phyloP scores from a whole-genome alignment of 2,797 vertebrate genomes.

The Enteromius viviparus region DNA sequence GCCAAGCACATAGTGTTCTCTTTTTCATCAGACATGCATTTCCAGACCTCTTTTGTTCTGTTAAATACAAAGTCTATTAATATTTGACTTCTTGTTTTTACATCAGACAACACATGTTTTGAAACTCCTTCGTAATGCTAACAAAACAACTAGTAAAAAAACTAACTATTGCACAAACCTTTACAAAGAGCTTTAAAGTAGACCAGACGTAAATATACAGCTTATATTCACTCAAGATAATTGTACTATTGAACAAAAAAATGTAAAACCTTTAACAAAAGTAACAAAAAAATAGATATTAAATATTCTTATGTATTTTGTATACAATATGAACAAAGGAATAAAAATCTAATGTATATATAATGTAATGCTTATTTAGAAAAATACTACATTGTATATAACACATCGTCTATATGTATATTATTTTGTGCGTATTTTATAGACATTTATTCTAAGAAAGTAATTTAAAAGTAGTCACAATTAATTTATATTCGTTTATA shows the following conservation, averaged over 20 bases:
- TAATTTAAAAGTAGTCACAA: neutral
- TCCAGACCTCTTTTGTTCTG: neutral
- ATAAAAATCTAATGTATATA: neutral
- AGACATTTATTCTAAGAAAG: neutral
- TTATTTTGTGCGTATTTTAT: too few relatives aligned
- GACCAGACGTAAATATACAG: neutral
- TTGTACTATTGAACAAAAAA: neutral
- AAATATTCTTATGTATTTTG: neutral
- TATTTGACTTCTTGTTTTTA: neutral
- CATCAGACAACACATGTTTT: neutral
- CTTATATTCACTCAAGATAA: neutral
- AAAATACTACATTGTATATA: too few relatives aligned
- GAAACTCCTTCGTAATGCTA: neutral
- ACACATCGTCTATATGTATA: too few relatives aligned
- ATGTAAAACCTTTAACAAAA: neutral
- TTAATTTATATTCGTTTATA: neutral
- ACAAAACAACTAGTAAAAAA: neutral
- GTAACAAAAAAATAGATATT: neutral
- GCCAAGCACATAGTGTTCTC: constrained; percentile 42
- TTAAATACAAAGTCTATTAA: neutral
- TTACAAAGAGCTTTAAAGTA: constrained; percentile 4
- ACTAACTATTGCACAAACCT: neutral
- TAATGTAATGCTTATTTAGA: neutral
- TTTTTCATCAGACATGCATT: constrained; percentile 1
- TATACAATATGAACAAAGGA: neutral